Evolutionary conservation across 23 tunicate species (phyloP).

Genomic region (Corella eumyota): DNA sequence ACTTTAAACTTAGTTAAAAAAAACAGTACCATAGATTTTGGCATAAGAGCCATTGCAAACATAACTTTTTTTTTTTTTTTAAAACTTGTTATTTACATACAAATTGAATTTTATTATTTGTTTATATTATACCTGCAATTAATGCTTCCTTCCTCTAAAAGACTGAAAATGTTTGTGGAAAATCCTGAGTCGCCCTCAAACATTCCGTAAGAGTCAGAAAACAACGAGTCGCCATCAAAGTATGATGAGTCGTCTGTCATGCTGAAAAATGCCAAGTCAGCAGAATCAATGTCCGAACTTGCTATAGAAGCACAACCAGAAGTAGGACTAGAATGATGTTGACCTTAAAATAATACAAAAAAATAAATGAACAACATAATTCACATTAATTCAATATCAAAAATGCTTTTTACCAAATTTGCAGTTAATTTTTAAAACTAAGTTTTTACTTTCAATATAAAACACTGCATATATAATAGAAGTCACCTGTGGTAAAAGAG

Average conservation of each 20-base stretch:
- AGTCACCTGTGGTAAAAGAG: constrained; percentile 62
- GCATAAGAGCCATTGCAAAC: too few relatives aligned
- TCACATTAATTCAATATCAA: neutral
- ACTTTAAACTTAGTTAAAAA: neutral
- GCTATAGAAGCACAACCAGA: constrained; percentile 90
- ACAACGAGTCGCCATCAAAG: constrained; percentile 78
- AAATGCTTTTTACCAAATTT: neutral
- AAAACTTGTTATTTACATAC: too few relatives aligned
- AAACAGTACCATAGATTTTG: neutral
- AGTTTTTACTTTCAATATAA: too few relatives aligned
- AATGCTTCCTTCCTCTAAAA: constrained; percentile 77
- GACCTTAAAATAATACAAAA: constrained; percentile 14
- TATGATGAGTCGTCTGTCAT: constrained; percentile 75
- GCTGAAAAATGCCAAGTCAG: constrained; percentile 75
- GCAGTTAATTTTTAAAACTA: too few relatives aligned
- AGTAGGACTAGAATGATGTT: constrained; percentile 85
- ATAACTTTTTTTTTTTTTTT: too few relatives aligned
- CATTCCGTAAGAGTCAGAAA: constrained; percentile 65
- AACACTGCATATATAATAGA: too few relatives aligned
- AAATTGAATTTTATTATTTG: too few relatives aligned
- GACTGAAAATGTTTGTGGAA: constrained; percentile 71
- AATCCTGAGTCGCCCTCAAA: constrained; percentile 52
- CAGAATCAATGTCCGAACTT: constrained; percentile 79
- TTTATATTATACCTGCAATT: constrained; percentile 95
- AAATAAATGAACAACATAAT: neutral